Base-by-base conservation (phyloP, 2,797 vertebrate species). In the Neopelma chrysocephalum region DNA sequence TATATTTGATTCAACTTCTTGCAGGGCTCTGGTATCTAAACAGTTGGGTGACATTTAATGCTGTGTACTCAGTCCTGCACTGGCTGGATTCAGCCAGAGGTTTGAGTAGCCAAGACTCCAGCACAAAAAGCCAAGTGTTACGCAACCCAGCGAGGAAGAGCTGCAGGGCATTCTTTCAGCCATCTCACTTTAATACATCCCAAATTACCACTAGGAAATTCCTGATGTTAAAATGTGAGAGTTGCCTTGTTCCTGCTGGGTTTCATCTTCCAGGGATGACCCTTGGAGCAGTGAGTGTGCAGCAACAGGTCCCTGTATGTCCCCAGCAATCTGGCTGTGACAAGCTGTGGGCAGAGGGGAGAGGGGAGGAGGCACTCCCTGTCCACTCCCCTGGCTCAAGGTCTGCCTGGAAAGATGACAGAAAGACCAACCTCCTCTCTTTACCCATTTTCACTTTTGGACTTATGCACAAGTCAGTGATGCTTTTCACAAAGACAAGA, bases 231-330 rank as follows among this genome's bases (percentile, higher is more conserved):
- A 83, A 87, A 50, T 1, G 6, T 6, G 16, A 85, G 66, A 53
- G 21, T 17, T 5, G 7, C 71, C 58, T 71, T 75, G 15, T 10
- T 64, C 29, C 82, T 64, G 56, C 14, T 32, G 3, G 2, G 42
- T 84, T 95, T 78, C 38, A 40, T 16, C 20, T 64, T 38, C 6
- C 13, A 13, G 20, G 25, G 51, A 58, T 32, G 45, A 65, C 17
- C 47, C 60, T 83, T 1, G 0, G 65, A 68, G 26, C 19, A 3
- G 17, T 2, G 2, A 62, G 11, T 14, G 3, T 3, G 8, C 6
- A 58, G n/a, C 80, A 88, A 60, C 57, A 81, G 61, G 72, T 86
- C 34, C 34, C 47, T 22, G 36, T 15, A 2, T 1, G 9, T 42
- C n/a, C 45, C n/a, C 82, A 64, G 60, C 38, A 60, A 29, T 0